Percentiles rank a stretch among this genome's conserved stretches.
Evolutionary conservation across 2,888 invertebrate genomes (phyloP).

Genomic region (Tyria jacobaeae): DNA sequence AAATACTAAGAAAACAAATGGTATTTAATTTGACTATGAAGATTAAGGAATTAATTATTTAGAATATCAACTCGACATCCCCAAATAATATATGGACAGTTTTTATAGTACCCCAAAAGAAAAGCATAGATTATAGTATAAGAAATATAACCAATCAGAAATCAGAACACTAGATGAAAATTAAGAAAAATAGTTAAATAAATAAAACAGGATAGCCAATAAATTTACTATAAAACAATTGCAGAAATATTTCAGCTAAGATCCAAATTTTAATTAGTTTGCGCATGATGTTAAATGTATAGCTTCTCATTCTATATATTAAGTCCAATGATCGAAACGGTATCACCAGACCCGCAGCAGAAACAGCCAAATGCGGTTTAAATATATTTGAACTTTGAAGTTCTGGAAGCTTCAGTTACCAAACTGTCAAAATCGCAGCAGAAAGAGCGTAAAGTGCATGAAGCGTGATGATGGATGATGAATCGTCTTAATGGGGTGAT

Average conservation of each 20-base stretch:
- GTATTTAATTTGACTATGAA: too few species aligned
- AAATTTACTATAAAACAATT: neutral
- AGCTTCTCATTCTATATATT: neutral
- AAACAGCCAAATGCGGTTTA: conserved; percentile 42
- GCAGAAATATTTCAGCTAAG: neutral
- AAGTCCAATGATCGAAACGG: neutral
- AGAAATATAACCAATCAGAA: neutral
- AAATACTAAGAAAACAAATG: too few species aligned
- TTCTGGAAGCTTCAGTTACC: conserved; percentile 20
- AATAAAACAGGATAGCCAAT: neutral
- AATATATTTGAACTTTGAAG: conserved; percentile 25
- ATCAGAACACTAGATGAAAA: neutral
- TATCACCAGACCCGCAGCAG: conserved; percentile 11
- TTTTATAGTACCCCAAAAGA: too few species aligned
- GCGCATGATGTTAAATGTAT: neutral
- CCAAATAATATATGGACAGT: too few species aligned
- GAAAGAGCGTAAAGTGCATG: conserved; percentile 69
- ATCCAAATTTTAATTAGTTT: neutral
- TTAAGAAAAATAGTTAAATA: neutral
- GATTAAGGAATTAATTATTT: too few species aligned
- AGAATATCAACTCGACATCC: too few species aligned
- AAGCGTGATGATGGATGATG: conserved; percentile 65
- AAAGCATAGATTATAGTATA: neutral
- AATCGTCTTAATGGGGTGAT: conserved; percentile 17
- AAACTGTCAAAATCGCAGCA: conserved; percentile 30